These are phyloP conservation scores for Microchrysa polita DNA, from an alignment of 2,888 invertebrate genomes.

Conservation along the genomic window DNA sequence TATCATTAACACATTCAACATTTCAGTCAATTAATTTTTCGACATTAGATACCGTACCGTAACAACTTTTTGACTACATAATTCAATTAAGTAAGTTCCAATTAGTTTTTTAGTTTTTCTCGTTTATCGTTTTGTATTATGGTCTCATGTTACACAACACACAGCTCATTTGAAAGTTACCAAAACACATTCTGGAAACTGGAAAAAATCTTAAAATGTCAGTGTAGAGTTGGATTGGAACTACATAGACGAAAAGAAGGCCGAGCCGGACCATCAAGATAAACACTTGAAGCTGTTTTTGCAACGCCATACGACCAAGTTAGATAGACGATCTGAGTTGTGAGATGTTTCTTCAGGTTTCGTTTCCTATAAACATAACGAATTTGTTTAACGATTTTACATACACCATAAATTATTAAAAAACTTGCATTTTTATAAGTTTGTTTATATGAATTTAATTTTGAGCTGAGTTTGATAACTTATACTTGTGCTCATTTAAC, in stretches of 20 bases:
- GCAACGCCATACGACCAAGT: background rate
- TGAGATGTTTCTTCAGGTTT: background rate
- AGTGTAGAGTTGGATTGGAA: too few species aligned
- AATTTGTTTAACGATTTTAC: conserved; percentile 30
- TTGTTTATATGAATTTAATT: background rate
- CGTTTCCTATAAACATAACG: conserved; percentile 8
- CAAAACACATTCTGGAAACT: too few species aligned
- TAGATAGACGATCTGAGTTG: background rate
- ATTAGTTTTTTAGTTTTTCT: background rate
- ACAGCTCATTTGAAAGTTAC: too few species aligned
- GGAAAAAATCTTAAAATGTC: too few species aligned
- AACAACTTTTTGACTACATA: background rate
- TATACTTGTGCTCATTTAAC: background rate
- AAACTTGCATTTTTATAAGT: too few species aligned
- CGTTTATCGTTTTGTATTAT: too few species aligned
- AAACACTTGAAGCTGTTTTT: background rate
- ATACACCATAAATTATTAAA: conserved; percentile 26
- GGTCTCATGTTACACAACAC: conserved; percentile 4
- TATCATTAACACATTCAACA: conserved; percentile 20
- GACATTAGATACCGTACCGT: conserved; percentile 9
- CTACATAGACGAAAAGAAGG: too few species aligned
- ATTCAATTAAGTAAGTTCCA: conserved; percentile 7
- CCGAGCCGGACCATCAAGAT: background rate
- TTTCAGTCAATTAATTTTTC: conserved; percentile 2
- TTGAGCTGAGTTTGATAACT: conserved; percentile 19